Base-by-base conservation (phyloP, 2,888 invertebrate species). In the Nomada ruficornis region DNA sequence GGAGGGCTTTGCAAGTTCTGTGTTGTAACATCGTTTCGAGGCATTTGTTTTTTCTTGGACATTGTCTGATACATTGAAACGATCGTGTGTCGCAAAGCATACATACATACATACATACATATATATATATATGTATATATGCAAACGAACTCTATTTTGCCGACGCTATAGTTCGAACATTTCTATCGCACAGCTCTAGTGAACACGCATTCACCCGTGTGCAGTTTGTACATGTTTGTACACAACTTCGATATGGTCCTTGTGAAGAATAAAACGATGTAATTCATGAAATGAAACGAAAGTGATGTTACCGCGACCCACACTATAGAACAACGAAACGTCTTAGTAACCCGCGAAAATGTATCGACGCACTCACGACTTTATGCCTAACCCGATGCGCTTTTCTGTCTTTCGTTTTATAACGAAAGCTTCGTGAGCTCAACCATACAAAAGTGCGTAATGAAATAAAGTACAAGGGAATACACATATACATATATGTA, bases 181-280 rank as follows among this genome's bases (percentile, higher is more conserved):
- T 50, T 36, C 36, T 36, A 36, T 36, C 36, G 36, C 5, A 36
- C 36, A 36, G 47, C n/a, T 64, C 23, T 72, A 69, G 63, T 59
- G 63, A 71, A 59, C 75, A 82, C 74, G 55, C 67, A 50, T 67
- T 71, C 42, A 50, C 76, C 10, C 42, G 52, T 57, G 67, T 68
- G 75, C 67, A 57, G 15, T 75, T 79, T 80, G 70, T 71, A 68
- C 63, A 68, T 63, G 59, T 47, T 47, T 63, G 68, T 47, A 68
- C 29, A 54, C 55, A 55, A 47, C 20, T 71, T 42, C 57, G 59
- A 70, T 52, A 70, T 55, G 57, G 69, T 47, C 36, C 26, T 36
- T 13, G 10, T 7, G 42, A 13, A 50, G 11, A 73, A 59, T 23
- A 18, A 15, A 62, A 71, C 36, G 23, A 63, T n/a, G 13, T 50